phyloP scores from a whole-genome alignment of 2,113 vertebrate genomes.

The Propithecus coquereli region DNA sequence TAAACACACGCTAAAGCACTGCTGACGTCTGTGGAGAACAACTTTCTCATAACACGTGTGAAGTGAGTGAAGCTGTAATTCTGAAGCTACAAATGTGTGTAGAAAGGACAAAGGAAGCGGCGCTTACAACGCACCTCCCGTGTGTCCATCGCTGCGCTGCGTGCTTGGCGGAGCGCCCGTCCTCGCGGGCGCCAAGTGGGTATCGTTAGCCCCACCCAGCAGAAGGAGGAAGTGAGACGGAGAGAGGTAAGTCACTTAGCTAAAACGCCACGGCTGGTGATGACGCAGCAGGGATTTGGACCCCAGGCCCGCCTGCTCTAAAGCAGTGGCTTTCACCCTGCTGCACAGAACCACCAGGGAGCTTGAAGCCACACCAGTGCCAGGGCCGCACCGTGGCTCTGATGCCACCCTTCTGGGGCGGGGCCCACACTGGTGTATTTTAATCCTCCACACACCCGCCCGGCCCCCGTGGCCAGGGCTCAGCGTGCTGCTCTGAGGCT shows the following conservation, averaged over 20 bases:
- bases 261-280: not conserved
- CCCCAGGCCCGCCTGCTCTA: not conserved
- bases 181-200: not conserved
- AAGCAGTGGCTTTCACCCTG: fast-evolving
- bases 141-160: fast-evolving
- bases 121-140: not conserved
- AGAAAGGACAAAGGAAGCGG: not conserved
- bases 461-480: fast-evolving
- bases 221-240: not conserved
- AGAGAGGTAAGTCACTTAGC: not conserved
- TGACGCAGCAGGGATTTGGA: not conserved
- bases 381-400: not conserved
- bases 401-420: not conserved
- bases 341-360: fast-evolving
- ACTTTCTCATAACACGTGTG: not conserved
- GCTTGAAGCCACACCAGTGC: fast-evolving
- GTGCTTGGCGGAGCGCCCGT: fast-evolving
- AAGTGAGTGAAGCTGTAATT: not conserved
- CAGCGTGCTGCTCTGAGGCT: not conserved
- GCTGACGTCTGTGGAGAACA: not conserved
- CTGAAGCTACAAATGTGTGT: not conserved
- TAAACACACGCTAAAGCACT: not conserved
- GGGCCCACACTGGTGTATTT: fast-evolving
- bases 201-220: not conserved
- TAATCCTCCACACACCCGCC: not conserved